Conservation (phyloP, 2,888 invertebrate genomes). For the Amblyjoppa proteus region DNA sequence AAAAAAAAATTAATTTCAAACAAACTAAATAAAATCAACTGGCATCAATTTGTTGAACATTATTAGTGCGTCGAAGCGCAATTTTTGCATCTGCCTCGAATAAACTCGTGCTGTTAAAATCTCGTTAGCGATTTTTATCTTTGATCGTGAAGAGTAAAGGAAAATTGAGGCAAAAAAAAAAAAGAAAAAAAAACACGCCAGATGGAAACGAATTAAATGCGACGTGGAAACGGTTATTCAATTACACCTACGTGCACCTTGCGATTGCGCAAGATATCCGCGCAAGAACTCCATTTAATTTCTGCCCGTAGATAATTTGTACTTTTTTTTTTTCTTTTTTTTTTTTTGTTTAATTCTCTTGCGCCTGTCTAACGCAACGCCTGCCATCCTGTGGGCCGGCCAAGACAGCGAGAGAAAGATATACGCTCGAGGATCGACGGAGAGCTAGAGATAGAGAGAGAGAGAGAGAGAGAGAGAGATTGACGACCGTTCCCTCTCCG, state of each 20-base stretch:
- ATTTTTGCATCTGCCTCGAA: not conserved
- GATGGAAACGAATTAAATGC: not conserved
- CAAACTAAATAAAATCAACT: not conserved
- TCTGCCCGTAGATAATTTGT: conserved; percentile 36
- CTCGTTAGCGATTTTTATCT: not conserved
- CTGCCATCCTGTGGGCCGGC: not conserved
- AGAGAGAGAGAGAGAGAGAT: not conserved
- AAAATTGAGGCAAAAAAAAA: not conserved
- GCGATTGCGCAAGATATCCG: conserved; percentile 38
- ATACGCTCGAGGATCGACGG: conserved; percentile 8
- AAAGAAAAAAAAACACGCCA: not conserved
- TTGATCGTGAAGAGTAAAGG: not conserved
- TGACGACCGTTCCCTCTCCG: not conserved
- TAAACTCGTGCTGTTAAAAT: not conserved
- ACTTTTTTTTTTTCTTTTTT: conserved; percentile 17
- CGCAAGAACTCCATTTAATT: conserved; percentile 32
- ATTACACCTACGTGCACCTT: conserved; percentile 28
- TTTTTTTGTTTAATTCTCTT: not conserved
- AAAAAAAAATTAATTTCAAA: not conserved
- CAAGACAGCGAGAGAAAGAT: conserved; percentile 7
- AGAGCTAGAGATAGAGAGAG: conserved; percentile 2
- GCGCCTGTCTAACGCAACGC: conserved; percentile 21
- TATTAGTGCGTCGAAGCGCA: too few species aligned
- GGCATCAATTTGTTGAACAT: too few species aligned
- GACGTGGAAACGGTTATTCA: conserved; percentile 27